Conservation (phyloP, 2,113 vertebrate genomes). For the Calonectris borealis region DNA sequence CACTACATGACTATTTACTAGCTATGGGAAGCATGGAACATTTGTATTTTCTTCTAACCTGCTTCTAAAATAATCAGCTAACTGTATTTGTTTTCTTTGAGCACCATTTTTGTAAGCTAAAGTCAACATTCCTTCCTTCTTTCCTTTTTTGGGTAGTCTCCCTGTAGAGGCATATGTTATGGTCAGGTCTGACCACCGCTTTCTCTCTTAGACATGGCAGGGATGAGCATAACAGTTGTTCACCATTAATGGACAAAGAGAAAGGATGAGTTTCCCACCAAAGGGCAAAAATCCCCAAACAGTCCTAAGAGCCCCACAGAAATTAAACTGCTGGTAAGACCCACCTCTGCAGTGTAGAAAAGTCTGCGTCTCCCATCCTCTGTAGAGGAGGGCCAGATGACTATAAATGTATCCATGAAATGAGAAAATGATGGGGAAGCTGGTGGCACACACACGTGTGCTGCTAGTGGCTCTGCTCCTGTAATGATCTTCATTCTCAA, state of each 20-base stretch:
- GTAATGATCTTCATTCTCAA: background rate
- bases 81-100: background rate
- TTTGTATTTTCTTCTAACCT: background rate
- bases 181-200: background rate
- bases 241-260: background rate
- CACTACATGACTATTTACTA: background rate
- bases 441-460: accelerated
- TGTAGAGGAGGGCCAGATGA: background rate
- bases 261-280: background rate
- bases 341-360: background rate
- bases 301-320: background rate
- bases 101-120: background rate
- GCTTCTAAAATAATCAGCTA: background rate
- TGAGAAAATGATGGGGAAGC: background rate
- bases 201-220: background rate
- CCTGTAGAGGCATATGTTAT: background rate
- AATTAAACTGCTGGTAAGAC: background rate
- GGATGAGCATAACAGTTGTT: background rate
- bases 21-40: background rate
- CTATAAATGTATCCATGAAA: background rate
- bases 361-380: background rate
- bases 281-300: background rate
- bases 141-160: background rate
- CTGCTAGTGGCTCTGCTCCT: background rate
- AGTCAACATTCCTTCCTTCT: background rate